Percentiles rank a stretch among this genome's conserved stretches.
These are phyloP conservation scores for Acropora yongei DNA, from an alignment of 64 coral and sea anemone species.

Conservation along the genomic window DNA sequence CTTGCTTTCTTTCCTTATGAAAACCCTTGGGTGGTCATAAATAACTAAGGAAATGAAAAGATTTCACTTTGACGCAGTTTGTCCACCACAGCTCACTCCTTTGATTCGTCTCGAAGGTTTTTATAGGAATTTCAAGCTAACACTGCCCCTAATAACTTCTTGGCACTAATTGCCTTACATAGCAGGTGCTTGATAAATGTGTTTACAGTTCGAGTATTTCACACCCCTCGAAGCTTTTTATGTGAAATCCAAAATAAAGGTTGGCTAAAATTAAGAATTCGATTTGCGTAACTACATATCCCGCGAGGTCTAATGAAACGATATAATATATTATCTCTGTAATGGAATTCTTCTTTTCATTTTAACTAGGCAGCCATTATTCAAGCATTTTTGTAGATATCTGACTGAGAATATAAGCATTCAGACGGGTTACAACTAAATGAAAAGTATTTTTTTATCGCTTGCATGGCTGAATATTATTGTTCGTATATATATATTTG, in stretches of 20 bases:
- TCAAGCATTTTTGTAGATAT: not conserved
- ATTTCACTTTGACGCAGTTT: not conserved
- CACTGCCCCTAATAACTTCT: not conserved
- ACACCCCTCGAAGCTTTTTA: constrained; percentile 5
- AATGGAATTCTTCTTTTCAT: not conserved
- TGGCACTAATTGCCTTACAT: not conserved
- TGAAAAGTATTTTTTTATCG: too few species aligned
- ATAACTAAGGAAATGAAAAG: not conserved
- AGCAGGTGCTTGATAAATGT: constrained; percentile 15
- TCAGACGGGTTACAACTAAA: too few species aligned
- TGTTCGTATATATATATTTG: too few species aligned
- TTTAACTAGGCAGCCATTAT: not conserved
- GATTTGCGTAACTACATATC: constrained; percentile 6
- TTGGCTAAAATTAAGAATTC: not conserved
- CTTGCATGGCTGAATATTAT: too few species aligned
- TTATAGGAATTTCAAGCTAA: not conserved
- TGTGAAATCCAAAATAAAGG: constrained; percentile 13
- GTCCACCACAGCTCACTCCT: not conserved
- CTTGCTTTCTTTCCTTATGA: not conserved
- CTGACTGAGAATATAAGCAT: not conserved
- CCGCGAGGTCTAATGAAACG: not conserved
- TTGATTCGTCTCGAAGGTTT: not conserved
- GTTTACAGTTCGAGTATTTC: not conserved
- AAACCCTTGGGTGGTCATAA: not conserved
- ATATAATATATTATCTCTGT: not conserved